phyloP scores from a whole-genome alignment of 2,888 invertebrate genomes.

The Sphaerophoria taeniata region DNA sequence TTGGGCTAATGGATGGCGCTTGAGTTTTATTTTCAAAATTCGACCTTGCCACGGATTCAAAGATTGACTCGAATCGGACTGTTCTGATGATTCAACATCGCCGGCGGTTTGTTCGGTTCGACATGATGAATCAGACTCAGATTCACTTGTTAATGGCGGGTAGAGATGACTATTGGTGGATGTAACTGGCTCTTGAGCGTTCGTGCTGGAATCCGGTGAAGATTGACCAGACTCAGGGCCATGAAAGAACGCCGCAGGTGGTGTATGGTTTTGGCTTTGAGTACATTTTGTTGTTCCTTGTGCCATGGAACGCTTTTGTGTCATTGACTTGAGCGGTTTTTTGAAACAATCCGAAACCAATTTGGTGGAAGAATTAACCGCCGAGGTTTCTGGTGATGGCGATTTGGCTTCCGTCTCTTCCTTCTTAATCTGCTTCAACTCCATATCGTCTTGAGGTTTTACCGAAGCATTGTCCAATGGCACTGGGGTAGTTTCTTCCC shows the following conservation, averaged over 20 bases:
- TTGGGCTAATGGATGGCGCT: background rate
- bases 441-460: constrained; percentile 35
- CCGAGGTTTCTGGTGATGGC: background rate
- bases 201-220: background rate
- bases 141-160: constrained; percentile 30
- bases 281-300: background rate
- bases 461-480: background rate
- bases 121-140: constrained; percentile 21
- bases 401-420: constrained; percentile 38
- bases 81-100: constrained; percentile 19
- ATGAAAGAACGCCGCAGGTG: too few species aligned
- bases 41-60: background rate
- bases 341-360: constrained; percentile 24
- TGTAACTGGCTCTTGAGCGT: constrained; percentile 10
- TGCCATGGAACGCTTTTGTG: constrained; percentile 3
- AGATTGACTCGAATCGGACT: constrained; percentile 3
- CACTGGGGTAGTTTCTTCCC: background rate
- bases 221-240: too few species aligned
- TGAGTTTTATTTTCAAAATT: constrained; percentile 10
- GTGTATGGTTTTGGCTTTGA: constrained; percentile 1
- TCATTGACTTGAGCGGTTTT: constrained; percentile 13
- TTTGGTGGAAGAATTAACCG: background rate
- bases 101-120: constrained; percentile 4
- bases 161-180: constrained; percentile 11
- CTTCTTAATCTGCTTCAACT: constrained; percentile 40